Evolutionary conservation across 2,888 invertebrate species (phyloP).

Genomic region (Dione vanillae): DNA sequence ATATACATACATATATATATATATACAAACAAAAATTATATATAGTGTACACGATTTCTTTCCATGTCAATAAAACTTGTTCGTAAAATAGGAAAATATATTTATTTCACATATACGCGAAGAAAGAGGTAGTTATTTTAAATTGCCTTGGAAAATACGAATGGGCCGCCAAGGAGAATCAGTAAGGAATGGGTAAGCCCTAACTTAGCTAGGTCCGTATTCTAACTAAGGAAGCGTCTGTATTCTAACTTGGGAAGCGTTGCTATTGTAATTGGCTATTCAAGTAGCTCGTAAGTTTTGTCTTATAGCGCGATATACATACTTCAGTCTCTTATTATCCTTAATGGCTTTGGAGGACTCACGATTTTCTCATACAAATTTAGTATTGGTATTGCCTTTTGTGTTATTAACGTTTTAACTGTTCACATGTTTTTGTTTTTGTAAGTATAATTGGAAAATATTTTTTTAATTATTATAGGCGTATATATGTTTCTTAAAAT

Average conservation of each 20-base stretch:
- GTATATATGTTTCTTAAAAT: neutral
- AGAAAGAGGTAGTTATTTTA: slow-evolving; percentile 45
- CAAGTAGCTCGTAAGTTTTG: slow-evolving; percentile 63
- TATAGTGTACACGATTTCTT: too few relatives aligned
- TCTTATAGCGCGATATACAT: slow-evolving; percentile 63
- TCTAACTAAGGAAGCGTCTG: slow-evolving; percentile 36
- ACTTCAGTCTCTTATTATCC: slow-evolving; percentile 56
- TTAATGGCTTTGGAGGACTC: slow-evolving; percentile 53
- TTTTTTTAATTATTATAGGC: neutral
- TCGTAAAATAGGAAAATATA: slow-evolving; percentile 24
- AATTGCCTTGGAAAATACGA: slow-evolving; percentile 46
- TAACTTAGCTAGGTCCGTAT: slow-evolving; percentile 51
- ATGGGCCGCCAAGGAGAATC: slow-evolving; percentile 45
- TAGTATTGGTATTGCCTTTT: slow-evolving; percentile 37
- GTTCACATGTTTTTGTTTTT: neutral
- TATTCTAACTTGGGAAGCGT: slow-evolving; percentile 39
- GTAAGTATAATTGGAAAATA: neutral
- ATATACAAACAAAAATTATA: too few relatives aligned
- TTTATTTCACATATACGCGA: slow-evolving; percentile 38
- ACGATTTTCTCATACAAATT: slow-evolving; percentile 52
- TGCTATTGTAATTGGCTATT: slow-evolving; percentile 63
- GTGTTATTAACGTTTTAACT: slow-evolving; percentile 9
- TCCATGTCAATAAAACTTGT: slow-evolving; percentile 14
- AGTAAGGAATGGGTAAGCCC: slow-evolving; percentile 54
- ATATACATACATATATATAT: too few relatives aligned